phyloP scores from a whole-genome alignment of 2,888 invertebrate species.

The Eupithecia vulgata region DNA sequence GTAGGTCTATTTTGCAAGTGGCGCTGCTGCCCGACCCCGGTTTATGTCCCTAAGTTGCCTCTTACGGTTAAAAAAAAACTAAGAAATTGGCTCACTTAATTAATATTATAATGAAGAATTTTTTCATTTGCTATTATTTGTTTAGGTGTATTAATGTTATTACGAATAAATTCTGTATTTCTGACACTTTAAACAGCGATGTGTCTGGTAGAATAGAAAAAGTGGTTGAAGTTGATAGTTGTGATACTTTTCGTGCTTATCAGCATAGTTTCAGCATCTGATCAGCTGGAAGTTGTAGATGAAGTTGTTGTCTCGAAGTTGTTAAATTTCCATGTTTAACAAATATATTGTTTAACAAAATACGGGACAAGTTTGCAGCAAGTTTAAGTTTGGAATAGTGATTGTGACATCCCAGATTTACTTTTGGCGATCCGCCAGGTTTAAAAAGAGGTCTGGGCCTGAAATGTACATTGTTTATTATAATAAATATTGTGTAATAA shows the following conservation, averaged over 20 bases:
- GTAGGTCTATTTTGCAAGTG: too few species aligned
- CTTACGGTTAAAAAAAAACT: too few species aligned
- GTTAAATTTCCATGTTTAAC: not conserved
- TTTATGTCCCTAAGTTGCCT: too few species aligned
- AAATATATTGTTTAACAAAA: not conserved
- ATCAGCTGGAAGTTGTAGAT: not conserved
- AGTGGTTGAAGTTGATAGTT: too few species aligned
- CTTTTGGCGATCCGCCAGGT: slow-evolving; percentile 7
- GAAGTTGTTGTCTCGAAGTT: not conserved
- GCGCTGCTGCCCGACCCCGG: too few species aligned
- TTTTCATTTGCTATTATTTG: too few species aligned
- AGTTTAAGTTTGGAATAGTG: slow-evolving; percentile 8
- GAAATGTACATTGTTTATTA: not conserved
- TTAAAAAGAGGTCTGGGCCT: not conserved
- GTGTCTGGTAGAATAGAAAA: not conserved
- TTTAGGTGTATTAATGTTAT: too few species aligned
- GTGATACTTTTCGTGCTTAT: not conserved
- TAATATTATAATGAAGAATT: too few species aligned
- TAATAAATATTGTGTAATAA: not conserved
- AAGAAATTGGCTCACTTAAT: too few species aligned
- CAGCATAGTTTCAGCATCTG: not conserved
- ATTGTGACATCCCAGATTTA: slow-evolving; percentile 7
- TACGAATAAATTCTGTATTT: too few species aligned
- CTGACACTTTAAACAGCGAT: not conserved
- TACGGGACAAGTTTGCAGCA: not conserved